Evolutionary conservation across 37 sponge, comb jelly and placozoan species (phyloP).

Genomic region (Diacarnus erythraeanus): DNA sequence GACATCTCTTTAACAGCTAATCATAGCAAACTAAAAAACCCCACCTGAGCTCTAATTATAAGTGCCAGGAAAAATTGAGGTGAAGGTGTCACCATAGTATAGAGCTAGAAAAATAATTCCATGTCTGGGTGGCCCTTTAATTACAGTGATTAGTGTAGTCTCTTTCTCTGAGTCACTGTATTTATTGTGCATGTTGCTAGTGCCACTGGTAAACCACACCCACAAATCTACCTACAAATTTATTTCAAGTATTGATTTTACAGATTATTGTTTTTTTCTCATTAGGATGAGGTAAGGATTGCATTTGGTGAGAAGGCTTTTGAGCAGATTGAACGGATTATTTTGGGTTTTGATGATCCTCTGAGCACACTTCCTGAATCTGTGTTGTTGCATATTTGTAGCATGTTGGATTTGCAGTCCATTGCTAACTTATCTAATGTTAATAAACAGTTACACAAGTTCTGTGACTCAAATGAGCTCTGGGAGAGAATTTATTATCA

Average conservation of each 20-base stretch:
- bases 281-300: conserved; percentile 54
- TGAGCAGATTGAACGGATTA: conserved; percentile 24
- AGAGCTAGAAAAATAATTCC: too few relatives aligned
- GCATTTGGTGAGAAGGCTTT: conserved; percentile 57
- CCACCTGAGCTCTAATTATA: too few relatives aligned
- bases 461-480: conserved; percentile 66
- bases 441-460: conserved; percentile 53
- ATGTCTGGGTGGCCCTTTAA: too few relatives aligned
- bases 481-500: conserved; percentile 73
- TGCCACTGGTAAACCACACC: too few relatives aligned
- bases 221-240: neutral
- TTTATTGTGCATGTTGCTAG: too few relatives aligned
- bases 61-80: too few relatives aligned
- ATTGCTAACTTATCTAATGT: conserved; percentile 63
- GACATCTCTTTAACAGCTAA: too few relatives aligned
- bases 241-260: neutral
- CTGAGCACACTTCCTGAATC: conserved; percentile 60
- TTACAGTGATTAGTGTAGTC: too few relatives aligned
- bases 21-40: too few relatives aligned
- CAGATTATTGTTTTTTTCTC: neutral
- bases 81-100: too few relatives aligned
- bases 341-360: conserved; percentile 26
- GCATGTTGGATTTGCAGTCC: conserved; percentile 73
- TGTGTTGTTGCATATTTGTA: conserved; percentile 40
- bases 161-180: too few relatives aligned